phyloP scores from a whole-genome alignment of 2,797 vertebrate genomes.

The Sarcoramphus papa region DNA sequence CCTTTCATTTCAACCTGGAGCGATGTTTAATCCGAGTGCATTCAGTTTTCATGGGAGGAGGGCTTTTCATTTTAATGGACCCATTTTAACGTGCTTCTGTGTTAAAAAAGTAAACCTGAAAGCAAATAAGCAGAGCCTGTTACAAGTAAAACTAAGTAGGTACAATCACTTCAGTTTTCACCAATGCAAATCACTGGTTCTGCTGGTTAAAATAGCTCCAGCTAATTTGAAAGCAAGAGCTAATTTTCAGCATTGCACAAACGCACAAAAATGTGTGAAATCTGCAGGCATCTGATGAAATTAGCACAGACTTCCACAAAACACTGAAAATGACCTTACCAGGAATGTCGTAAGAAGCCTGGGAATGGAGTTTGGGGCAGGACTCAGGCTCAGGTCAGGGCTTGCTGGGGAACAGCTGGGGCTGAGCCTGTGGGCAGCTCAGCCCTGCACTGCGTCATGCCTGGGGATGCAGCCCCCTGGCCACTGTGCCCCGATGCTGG shows the following conservation, averaged over 20 bases:
- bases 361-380: neutral
- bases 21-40: neutral
- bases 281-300: conserved; percentile 14
- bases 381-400: neutral
- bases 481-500: fast-evolving
- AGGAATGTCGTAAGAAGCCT: neutral
- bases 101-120: neutral
- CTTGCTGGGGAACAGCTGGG: neutral
- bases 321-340: neutral
- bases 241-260: neutral
- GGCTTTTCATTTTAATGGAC: neutral
- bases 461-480: neutral
- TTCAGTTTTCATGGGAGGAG: neutral
- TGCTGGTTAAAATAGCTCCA: neutral
- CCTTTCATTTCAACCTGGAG: neutral
- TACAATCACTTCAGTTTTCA: neutral
- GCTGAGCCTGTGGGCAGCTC: neutral
- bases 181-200: neutral
- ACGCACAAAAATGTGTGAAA: neutral
- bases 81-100: neutral
- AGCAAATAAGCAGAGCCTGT: neutral
- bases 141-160: neutral
- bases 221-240: neutral
- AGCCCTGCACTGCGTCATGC: fast-evolving
- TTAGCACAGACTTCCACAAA: neutral